phyloP scores from a whole-genome alignment of 2,888 invertebrate species.

The Leucophenga montana region DNA sequence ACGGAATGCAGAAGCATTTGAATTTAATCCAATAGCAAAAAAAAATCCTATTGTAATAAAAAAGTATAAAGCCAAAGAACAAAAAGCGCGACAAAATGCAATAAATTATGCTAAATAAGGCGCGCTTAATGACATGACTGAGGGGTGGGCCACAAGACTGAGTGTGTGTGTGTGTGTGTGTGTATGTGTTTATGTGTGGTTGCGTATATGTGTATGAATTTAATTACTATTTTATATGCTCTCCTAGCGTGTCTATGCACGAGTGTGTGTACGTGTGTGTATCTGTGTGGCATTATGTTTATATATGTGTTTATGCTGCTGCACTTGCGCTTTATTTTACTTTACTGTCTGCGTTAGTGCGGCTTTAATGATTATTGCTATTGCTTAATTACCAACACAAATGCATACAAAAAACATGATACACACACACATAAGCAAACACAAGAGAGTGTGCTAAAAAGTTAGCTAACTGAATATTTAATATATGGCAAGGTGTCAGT shows the following conservation, averaged over 20 bases:
- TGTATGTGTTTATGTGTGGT: not conserved
- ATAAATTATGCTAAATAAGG: constrained; percentile 22
- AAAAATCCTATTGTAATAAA: too few species aligned
- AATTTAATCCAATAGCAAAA: not conserved
- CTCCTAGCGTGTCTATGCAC: constrained; percentile 25
- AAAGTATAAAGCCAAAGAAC: not conserved
- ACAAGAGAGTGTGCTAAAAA: too few species aligned
- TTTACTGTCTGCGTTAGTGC: constrained; percentile 35
- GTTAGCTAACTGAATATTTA: too few species aligned
- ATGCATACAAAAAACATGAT: not conserved
- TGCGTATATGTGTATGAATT: constrained; percentile 1
- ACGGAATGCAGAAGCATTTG: too few species aligned
- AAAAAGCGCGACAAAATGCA: constrained; percentile 11
- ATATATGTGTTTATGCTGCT: constrained; percentile 26
- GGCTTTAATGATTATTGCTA: constrained; percentile 65
- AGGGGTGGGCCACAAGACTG: not conserved
- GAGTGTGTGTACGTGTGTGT: constrained; percentile 19
- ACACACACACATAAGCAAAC: constrained; percentile 6
- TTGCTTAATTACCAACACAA: constrained; percentile 62
- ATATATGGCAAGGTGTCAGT: too few species aligned
- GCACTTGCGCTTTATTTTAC: not conserved
- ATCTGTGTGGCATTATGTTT: constrained; percentile 20
- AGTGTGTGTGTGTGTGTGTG: not conserved
- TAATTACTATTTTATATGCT: constrained; percentile 18
- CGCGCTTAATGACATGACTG: constrained; percentile 10